Base-by-base conservation (phyloP, 2,797 vertebrate genomes). In the Hipposideros larvatus region DNA sequence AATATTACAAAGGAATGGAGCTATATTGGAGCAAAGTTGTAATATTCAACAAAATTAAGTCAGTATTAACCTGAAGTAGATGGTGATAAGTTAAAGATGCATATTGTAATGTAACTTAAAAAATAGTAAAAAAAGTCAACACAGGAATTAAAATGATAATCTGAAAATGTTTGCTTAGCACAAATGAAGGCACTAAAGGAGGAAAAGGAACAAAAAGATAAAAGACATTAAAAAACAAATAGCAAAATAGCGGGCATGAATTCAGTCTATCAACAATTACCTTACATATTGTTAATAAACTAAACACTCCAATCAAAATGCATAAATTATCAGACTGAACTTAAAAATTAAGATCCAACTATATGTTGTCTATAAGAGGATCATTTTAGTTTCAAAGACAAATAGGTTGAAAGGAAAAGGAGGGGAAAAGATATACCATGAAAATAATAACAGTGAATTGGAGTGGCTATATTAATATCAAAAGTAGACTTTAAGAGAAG, bases 401-500 rank as follows among this genome's bases (percentile, higher is more conserved):
- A 85, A 57, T 63, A 84, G 53, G 4, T 61, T 84, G 70, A 87
- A 91, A 86, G 28, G 43, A 85, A 68, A 82, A 61, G 46, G 22
- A 87, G 11, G 53, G 34, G 24, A 16, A 16, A 90, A 77, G 71
- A 90, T 70, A 61, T 0, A 71, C 63, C n/a, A 16, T 82, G 22
- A 21, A 82, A 71, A 94, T 51, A 78, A 18, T 87, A 83, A 70
- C 61, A 61, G 22, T 78, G 48, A 79, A 75, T 61, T 77, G 34
- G 31, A 90, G 26, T 78, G 41, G 10, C 46, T 82, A 1, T 41
- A 16, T 90, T 85, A 94, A 91, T 83, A 86, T 66, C 31, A 75
- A 18, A 93, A 66, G 57, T 78, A 82, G 55, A 85, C 37, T 85
- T 59, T 84, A 80, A 92, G 70, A 84, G 46, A 77, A 74, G 51